Conservation (phyloP, 2,888 invertebrate genomes). For the Biston betularia region DNA sequence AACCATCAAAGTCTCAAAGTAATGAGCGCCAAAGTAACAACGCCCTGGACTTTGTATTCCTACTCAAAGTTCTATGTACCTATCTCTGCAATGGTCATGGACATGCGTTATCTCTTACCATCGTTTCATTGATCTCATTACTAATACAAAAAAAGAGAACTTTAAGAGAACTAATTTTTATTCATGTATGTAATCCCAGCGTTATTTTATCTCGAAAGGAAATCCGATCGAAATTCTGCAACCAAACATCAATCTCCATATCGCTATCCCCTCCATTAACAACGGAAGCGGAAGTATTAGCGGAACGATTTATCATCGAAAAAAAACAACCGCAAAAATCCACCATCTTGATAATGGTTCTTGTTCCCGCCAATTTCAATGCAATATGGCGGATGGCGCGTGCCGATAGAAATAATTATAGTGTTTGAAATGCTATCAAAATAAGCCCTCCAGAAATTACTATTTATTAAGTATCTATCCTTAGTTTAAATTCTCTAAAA, state of each 20-base stretch:
- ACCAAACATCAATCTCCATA: conserved; percentile 51
- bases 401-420: conserved; percentile 36
- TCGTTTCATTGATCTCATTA: not conserved
- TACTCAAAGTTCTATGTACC: not conserved
- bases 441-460: not conserved
- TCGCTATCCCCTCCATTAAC: conserved; percentile 53
- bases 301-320: conserved; percentile 69
- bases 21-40: too few species aligned
- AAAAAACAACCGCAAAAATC: conserved; percentile 61
- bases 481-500: too few species aligned
- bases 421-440: conserved; percentile 12
- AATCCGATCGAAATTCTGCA: conserved; percentile 28
- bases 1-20: too few species aligned
- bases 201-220: conserved; percentile 16
- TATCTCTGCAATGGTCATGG: too few species aligned
- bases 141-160: too few species aligned
- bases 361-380: conserved; percentile 60
- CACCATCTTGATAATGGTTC: conserved; percentile 60
- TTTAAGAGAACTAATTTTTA: too few species aligned
- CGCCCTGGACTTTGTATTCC: not conserved
- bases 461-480: too few species aligned
- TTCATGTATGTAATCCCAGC: not conserved
- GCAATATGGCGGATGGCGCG: conserved; percentile 59
- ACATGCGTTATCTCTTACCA: too few species aligned
- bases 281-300: conserved; percentile 72